phyloP scores from a whole-genome alignment of 2,113 vertebrate genomes.

The Corythornis cristatus region DNA sequence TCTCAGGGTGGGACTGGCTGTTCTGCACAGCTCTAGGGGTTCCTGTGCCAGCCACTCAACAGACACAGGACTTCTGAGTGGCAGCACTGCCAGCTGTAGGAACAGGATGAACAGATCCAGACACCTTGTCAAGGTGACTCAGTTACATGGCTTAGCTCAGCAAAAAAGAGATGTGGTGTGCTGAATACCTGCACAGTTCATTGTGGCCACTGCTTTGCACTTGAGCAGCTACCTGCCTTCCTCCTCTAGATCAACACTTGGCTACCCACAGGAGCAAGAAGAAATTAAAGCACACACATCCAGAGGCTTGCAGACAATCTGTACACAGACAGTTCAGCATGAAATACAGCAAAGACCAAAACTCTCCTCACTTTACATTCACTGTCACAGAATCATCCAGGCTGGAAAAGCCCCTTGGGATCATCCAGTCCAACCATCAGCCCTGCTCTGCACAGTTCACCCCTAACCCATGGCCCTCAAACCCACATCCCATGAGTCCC shows the following conservation, averaged over 20 bases:
- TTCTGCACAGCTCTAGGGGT: neutral
- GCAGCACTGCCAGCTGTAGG: neutral
- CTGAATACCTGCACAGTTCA: neutral
- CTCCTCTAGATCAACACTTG: neutral
- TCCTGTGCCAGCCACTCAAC: neutral
- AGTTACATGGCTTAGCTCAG: neutral
- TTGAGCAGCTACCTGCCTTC: neutral
- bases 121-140: neutral
- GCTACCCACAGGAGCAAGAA: neutral
- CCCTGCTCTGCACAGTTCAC: too few relatives aligned
- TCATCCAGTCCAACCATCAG: too few relatives aligned
- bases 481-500: too few relatives aligned
- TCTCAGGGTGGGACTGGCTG: neutral
- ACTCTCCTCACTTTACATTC: neutral
- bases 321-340: neutral
- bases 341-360: neutral
- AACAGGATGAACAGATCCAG: neutral
- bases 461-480: too few relatives aligned
- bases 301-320: neutral
- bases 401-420: too few relatives aligned
- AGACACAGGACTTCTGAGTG: neutral
- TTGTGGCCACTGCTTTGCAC: neutral
- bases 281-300: neutral
- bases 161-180: neutral
- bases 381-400: neutral